Base-by-base conservation (phyloP, 2,797 vertebrate species). In the Kryptolebias ocellatus region DNA sequence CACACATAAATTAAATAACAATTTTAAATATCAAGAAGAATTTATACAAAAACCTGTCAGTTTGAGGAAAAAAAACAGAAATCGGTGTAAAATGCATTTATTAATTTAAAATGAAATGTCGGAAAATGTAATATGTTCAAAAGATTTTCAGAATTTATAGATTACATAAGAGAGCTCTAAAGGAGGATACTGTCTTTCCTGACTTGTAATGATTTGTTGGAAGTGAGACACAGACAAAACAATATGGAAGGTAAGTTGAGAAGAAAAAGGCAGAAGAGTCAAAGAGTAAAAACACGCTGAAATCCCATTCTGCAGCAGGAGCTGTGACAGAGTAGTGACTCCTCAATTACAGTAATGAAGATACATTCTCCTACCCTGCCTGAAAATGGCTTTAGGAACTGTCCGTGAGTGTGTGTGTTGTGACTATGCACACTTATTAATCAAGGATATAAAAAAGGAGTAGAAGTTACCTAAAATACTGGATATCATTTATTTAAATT, bases 191-290 rank as follows among this genome's bases (percentile, higher is more conserved):
- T 84, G 86, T 90, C 83, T 88, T 86, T 86, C 74, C 83, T 84
- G 83, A 88, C 68, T 70, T 72, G 78, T 89, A 90, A 88, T 86
- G 89, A 93, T 90, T 92, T 90, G 86, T 89, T 87, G 90, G 90
- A 12, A 39, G 83, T 67, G 67, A 75, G 74, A 81, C 91, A 90
- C 77, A 89, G 89, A 92, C 85, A 81, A 90, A 90, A 84, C 51
- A 78, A 90, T 84, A 89, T 89, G 83, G 82, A 91, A 86, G 86
- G 87, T 72, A 79, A 78, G 77, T 73, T 83, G 76, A 81, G 83
- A 81, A 81, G 74, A 87, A 83, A 87, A 86, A 78, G 75, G 80
- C 64, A 24, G 66, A 83, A 29, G 65, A 79, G 63, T 79, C 66
- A 39, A 64, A 75, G 70, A 39, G 10, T 10, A 57, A 79, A 18